Evolutionary conservation across 2,888 invertebrate species (phyloP).

Genomic region (Callosobruchus maculatus): DNA sequence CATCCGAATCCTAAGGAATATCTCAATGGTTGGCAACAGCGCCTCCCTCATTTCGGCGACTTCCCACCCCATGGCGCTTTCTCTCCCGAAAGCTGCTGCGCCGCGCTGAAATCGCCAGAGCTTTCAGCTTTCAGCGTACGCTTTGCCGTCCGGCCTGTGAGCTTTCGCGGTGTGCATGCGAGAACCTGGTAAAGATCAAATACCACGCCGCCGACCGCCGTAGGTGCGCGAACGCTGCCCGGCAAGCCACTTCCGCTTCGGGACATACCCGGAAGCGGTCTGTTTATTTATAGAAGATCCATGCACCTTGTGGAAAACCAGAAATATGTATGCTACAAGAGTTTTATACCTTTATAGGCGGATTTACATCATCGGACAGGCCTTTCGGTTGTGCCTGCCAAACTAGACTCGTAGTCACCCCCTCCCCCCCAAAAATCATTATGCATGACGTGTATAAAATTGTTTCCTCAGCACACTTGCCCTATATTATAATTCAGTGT

Average conservation of each 20-base stretch:
- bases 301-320: no score
- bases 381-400: no score
- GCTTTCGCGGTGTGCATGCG: background rate
- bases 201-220: background rate
- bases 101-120: background rate
- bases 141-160: background rate
- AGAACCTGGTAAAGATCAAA: background rate
- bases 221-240: background rate
- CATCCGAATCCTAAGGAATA: background rate
- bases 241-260: background rate
- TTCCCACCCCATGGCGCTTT: background rate
- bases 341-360: no score
- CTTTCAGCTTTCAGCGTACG: background rate
- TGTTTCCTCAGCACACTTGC: no score
- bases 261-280: background rate
- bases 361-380: no score
- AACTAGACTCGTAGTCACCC: no score
- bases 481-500: no score
- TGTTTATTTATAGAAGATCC: no score
- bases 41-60: background rate
- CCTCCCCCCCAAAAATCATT: no score
- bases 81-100: background rate
- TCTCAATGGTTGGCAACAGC: background rate
- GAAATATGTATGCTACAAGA: no score
- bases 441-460: no score